These are phyloP conservation scores for Actinostola sp. DNA, from an alignment of 92 coral and sea anemone genomes.

Conservation along the genomic window DNA sequence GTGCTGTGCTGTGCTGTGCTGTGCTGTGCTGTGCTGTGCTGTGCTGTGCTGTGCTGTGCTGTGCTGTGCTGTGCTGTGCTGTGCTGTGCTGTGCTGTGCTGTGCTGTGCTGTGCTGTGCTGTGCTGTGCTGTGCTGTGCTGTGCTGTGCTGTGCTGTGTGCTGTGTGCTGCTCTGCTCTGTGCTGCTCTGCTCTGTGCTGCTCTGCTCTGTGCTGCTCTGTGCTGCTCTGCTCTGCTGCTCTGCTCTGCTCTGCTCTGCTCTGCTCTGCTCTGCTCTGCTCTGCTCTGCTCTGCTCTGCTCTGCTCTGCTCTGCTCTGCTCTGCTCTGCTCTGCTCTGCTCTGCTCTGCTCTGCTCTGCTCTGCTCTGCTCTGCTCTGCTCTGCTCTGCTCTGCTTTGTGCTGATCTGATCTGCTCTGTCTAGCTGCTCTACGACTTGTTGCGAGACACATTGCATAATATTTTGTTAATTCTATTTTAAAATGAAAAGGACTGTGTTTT, in stretches of 20 bases:
- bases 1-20: neutral
- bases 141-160: neutral
- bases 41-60: neutral
- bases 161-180: neutral
- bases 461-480: neutral
- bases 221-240: neutral
- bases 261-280: slow-evolving; percentile 7
- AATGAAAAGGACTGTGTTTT: neutral
- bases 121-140: neutral
- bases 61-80: neutral
- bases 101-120: neutral
- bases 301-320: too few species aligned
- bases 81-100: neutral
- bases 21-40: neutral
- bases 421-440: neutral
- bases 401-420: too few species aligned
- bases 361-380: neutral
- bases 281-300: too few species aligned
- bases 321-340: neutral
- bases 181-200: neutral
- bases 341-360: neutral
- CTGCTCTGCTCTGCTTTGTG: neutral
- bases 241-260: slow-evolving; percentile 14
- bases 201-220: neutral
- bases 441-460: neutral